Evolutionary conservation across 2,888 invertebrate species (phyloP).

Genomic region (Frankliniella fusca): DNA sequence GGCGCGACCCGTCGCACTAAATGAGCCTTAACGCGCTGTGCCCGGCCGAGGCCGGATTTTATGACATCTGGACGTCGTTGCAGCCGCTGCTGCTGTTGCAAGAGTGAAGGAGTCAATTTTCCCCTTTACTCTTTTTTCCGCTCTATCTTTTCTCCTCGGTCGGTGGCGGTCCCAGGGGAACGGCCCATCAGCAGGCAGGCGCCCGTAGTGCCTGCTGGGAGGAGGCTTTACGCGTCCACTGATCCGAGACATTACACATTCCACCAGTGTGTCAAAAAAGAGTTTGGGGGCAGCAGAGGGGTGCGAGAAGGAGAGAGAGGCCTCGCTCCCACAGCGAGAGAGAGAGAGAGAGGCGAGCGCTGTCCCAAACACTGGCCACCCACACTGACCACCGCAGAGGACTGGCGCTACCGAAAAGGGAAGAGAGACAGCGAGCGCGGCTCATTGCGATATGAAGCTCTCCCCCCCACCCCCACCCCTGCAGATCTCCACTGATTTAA

Average conservation of each 20-base stretch:
- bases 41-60: neutral
- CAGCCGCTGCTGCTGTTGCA: no score
- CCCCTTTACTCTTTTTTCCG: neutral
- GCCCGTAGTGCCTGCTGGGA: neutral
- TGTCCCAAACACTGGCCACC: neutral
- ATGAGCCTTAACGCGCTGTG: neutral
- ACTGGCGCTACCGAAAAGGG: neutral
- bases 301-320: neutral
- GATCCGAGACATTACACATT: conserved; percentile 21
- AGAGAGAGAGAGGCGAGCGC: neutral
- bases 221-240: neutral
- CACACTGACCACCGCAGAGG: neutral
- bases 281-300: no score
- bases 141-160: neutral
- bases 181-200: no score
- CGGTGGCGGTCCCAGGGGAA: neutral
- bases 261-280: neutral
- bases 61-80: neutral
- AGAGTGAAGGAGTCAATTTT: neutral
- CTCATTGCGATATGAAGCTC: no score
- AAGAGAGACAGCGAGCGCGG: neutral
- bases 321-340: neutral
- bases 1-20: neutral
- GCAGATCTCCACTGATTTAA: neutral
- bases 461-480: no score